Percentiles rank a stretch among this genome's conserved stretches.
These are phyloP conservation scores for rat (Rattus norvegicus) DNA, from an alignment of 2,113 vertebrate genomes.

Conservation along the genomic window DNA sequence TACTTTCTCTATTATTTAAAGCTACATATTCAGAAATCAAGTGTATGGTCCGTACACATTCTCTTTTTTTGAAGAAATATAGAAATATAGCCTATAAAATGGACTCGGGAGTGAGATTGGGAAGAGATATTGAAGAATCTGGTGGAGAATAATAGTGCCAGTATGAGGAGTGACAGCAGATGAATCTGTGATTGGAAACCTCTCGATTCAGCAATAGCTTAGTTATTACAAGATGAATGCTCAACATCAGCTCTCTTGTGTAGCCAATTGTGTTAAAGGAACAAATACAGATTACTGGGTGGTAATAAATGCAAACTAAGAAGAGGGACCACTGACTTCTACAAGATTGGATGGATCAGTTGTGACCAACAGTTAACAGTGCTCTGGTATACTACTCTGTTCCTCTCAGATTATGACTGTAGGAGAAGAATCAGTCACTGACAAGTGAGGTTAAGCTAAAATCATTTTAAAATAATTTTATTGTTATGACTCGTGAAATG, in stretches of 20 bases:
- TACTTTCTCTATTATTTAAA: background rate
- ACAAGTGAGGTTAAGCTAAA: no score
- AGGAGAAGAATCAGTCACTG: background rate
- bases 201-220: background rate
- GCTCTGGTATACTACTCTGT: background rate
- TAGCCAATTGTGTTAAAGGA: background rate
- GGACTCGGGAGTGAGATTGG: background rate
- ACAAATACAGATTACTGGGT: background rate
- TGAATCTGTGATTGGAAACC: background rate
- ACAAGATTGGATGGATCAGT: background rate
- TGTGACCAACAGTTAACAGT: no score
- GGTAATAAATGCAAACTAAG: background rate
- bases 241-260: background rate
- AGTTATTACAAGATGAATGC: background rate
- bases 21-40: background rate
- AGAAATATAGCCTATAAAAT: background rate
- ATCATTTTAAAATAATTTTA: background rate
- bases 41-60: background rate
- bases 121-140: slow-evolving; percentile 7
- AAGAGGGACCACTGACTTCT: background rate
- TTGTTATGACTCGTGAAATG: background rate
- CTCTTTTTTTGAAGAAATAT: background rate
- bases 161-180: background rate
- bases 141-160: background rate
- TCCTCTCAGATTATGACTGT: background rate